Conservation (phyloP, 2,797 vertebrate genomes). For the Lutjanus campechanus region DNA sequence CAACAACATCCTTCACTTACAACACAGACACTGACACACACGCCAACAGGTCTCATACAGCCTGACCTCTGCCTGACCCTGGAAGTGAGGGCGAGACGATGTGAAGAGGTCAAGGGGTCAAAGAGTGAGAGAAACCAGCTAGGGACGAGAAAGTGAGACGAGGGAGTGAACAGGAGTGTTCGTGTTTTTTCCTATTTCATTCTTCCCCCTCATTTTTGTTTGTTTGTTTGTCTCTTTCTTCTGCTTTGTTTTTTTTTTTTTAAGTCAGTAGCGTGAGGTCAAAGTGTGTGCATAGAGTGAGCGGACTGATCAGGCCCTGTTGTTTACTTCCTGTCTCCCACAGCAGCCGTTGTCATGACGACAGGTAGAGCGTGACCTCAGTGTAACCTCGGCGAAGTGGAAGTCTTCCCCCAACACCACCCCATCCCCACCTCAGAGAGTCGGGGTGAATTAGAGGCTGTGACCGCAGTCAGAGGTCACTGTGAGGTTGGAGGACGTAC, state of each 20-base stretch:
- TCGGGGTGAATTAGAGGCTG: slow-evolving; percentile 41
- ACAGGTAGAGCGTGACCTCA: slow-evolving; percentile 40
- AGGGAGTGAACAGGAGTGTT: not conserved
- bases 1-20: not conserved
- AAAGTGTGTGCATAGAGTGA: not conserved
- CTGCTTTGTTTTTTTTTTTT: not conserved
- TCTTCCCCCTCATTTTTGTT: not conserved
- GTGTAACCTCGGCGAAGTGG: slow-evolving; percentile 21
- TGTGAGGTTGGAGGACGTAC: slow-evolving; percentile 16
- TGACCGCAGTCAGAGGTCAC: slow-evolving; percentile 37
- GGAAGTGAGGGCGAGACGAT: slow-evolving; percentile 34
- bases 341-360: slow-evolving; percentile 30
- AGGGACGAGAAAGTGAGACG: not conserved
- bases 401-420: slow-evolving; percentile 19
- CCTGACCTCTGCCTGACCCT: slow-evolving; percentile 44
- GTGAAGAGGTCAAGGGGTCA: slow-evolving; percentile 35
- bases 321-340: slow-evolving; percentile 58
- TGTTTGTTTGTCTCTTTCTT: not conserved
- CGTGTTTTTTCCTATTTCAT: too few relatives aligned
- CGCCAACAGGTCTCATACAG: not conserved
- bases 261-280: not conserved
- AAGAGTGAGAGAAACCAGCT: slow-evolving; percentile 16
- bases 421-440: not conserved
- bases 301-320: slow-evolving; percentile 4
- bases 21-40: not conserved